Base-by-base conservation (phyloP, 2,888 invertebrate species). In the Thecophora atra region DNA sequence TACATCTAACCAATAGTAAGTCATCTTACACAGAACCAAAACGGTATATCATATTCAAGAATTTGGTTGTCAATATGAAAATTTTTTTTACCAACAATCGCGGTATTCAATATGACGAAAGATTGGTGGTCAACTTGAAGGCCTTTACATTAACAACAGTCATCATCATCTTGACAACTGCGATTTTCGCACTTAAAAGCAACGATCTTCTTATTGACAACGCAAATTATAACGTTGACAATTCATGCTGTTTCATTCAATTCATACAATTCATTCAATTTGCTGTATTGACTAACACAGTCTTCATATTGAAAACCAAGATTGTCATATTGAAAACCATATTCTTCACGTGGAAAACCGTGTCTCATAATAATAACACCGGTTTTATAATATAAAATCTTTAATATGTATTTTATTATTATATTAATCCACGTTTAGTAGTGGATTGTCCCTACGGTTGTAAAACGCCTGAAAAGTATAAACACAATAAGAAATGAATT, bases 121-220 rank as follows among this genome's bases (percentile, higher is more conserved):
- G n/a, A n/a, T n/a, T n/a, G n/a, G n/a, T n/a, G n/a, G n/a, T n/a
- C n/a, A n/a, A n/a, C n/a, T n/a, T n/a, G n/a, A n/a, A n/a, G n/a
- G n/a, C n/a, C n/a, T n/a, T n/a, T n/a, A n/a, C n/a, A n/a, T n/a
- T n/a, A n/a, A n/a, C n/a, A n/a, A n/a, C n/a, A n/a, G n/a, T n/a
- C n/a, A n/a, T 54, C n/a, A n/a, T 54, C 13, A 54, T 54, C n/a
- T 54, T 54, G n/a, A 54, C 54, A n/a, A 54, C 21, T n/a, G 21
- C 19, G 54, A 21, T 54, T n/a, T 54, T 54, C 54, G 21, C 8
- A 54, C 21, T 54, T n/a, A 54, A n/a, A 54, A 54, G 19, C 21
- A n/a, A 54, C 3, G 21, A 21, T 54, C 8, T 54, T 54, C n/a
- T 8, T 54, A 54, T 54, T 54, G n/a, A 54, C 54, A 54, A 54